phyloP scores from a whole-genome alignment of 2,113 vertebrate genomes.

The Onychostoma macrolepis region DNA sequence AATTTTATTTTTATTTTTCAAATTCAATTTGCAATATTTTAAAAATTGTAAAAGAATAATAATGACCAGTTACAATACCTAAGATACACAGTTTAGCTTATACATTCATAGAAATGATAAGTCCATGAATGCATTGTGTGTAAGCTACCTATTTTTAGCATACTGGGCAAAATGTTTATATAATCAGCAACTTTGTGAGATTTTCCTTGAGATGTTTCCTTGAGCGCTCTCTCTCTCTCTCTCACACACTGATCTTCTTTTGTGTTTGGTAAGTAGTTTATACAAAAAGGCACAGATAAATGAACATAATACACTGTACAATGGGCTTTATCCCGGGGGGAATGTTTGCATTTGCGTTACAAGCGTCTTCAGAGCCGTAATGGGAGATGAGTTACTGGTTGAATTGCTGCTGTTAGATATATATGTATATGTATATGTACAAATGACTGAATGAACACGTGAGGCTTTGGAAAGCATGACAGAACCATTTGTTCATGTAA shows the following conservation, averaged over 20 bases:
- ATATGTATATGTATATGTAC: no score
- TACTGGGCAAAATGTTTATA: background rate
- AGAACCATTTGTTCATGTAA: background rate
- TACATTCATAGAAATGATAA: background rate
- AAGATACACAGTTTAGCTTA: background rate
- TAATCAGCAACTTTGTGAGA: background rate
- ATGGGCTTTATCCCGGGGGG: background rate
- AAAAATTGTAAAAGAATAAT: background rate
- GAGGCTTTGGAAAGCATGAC: background rate
- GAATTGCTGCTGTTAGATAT: background rate
- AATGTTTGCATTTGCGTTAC: background rate
- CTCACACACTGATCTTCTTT: background rate
- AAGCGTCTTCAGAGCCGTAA: background rate
- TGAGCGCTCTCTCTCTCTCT: no score
- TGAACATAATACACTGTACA: background rate
- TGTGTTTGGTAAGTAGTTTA: background rate
- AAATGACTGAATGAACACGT: background rate
- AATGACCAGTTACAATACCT: background rate
- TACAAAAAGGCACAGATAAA: constrained; percentile 3
- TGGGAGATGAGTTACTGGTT: background rate
- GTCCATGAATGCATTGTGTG: background rate
- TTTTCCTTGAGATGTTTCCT: background rate
- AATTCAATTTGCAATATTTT: background rate
- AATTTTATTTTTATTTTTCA: background rate
- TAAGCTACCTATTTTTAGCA: background rate